These are phyloP conservation scores for Brachyptera putata DNA, from an alignment of 2,888 invertebrate genomes.

Conservation along the genomic window DNA sequence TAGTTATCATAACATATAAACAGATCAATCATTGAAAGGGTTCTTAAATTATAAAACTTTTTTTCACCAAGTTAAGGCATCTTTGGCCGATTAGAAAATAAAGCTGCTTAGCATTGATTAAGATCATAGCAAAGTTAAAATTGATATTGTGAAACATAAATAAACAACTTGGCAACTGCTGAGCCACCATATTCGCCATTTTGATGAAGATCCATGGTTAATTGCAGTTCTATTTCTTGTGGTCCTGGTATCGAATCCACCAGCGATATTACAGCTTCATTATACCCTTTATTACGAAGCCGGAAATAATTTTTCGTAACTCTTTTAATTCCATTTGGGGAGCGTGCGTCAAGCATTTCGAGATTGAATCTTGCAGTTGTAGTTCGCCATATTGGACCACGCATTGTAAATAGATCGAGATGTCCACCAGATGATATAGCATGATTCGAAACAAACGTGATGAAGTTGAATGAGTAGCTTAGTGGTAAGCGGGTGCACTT, in stretches of 20 bases:
- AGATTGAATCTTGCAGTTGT: conserved; percentile 72
- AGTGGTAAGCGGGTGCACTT: conserved; percentile 76
- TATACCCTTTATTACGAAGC: conserved; percentile 54
- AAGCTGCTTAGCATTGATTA: too few relatives aligned
- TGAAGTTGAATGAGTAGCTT: conserved; percentile 88
- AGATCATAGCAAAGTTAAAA: conserved; percentile 45
- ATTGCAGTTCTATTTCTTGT: conserved; percentile 83
- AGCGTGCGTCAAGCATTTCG: conserved; percentile 60
- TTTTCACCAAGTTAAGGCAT: too few relatives aligned
- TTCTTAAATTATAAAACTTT: too few relatives aligned
- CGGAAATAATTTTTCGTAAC: conserved; percentile 45
- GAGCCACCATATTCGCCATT: conserved; percentile 70
- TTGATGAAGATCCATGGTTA: conserved; percentile 79
- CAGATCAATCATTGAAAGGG: too few relatives aligned
- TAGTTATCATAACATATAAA: too few relatives aligned
- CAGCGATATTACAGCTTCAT: conserved; percentile 73
- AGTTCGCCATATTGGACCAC: conserved; percentile 68
- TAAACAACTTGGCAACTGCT: conserved; percentile 78
- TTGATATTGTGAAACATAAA: conserved; percentile 80
- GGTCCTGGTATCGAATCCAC: conserved; percentile 74
- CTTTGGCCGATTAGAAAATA: too few relatives aligned
- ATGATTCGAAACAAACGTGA: conserved; percentile 83
- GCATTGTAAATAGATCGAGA: conserved; percentile 81
- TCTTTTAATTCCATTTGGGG: conserved; percentile 54
- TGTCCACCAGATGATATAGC: conserved; percentile 61